Evolutionary conservation across 2,113 vertebrate species (phyloP).

Genomic region (Phoenicopterus ruber): DNA sequence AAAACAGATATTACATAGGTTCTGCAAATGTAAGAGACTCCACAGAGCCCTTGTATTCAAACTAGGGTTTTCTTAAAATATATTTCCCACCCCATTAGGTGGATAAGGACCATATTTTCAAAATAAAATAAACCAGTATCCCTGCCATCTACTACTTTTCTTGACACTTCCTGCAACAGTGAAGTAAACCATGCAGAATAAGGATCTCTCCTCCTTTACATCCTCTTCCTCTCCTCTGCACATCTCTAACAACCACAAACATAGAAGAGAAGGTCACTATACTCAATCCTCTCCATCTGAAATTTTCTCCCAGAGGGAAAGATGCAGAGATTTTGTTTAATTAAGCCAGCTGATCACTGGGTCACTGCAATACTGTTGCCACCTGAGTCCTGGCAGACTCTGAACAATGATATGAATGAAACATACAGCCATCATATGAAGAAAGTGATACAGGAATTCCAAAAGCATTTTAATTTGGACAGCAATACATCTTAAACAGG

Average conservation of each 20-base stretch:
- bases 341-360: background rate
- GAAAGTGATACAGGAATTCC: background rate
- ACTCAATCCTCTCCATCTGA: background rate
- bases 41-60: background rate
- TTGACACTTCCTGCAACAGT: background rate
- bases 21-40: background rate
- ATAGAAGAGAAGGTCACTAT: background rate
- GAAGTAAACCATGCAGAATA: background rate
- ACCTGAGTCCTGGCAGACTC: background rate
- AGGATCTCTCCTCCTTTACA: background rate
- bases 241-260: background rate
- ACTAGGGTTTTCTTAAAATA: background rate
- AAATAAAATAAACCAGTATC: background rate
- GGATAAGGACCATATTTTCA: background rate
- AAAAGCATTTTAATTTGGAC: background rate
- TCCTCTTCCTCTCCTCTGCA: background rate
- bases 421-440: fast-evolving
- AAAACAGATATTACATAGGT: background rate
- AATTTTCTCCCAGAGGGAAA: background rate
- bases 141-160: background rate
- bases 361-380: background rate
- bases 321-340: background rate
- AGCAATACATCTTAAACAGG: background rate
- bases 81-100: background rate
- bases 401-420: background rate